Base-by-base conservation (phyloP, 2,888 invertebrate species). In the Drosophila tanythrix region DNA sequence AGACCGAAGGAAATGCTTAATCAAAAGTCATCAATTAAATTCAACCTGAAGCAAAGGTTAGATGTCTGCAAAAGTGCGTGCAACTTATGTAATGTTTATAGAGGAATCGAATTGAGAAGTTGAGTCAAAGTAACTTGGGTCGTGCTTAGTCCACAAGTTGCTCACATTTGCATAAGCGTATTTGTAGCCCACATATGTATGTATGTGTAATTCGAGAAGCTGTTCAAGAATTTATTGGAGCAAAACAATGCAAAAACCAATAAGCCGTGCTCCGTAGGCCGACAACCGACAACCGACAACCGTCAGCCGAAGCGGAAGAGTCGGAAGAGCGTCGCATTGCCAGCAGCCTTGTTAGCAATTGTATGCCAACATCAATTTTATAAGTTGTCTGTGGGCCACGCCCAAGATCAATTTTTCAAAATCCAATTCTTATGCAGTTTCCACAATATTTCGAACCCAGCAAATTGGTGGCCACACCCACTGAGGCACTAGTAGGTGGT, bases 1-100 rank as follows among this genome's bases (percentile, higher is more conserved):
- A 51, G 63, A 57, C 31, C 25, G 46, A 48, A 69, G 51, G 33
- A 21, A 36, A 38, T 27, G 46, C 43, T 35, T 43, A 73, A 67
- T 50, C 40, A 53, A 53, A 67, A 57, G 15, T 57, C 50, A 64
- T 40, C 43, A 55, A 70, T 33, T 38, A 38, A 38, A 63, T 18
- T 46, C 55, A 52, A 21, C 11, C 43, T 6, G 40, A n/a, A 4
- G 0, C n/a, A 40, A 11, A 8, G n/a, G 4, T 40, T 21, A 21
- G 21, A 43, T 21, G 21, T 21, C 21, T 11, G 21, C 11, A 1
- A 21, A 11, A 38, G 27, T 50, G 27, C 36, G 55, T 48, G 35
- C 40, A 51, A 29, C 27, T 50, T 40, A 38, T 52, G n/a, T 11
- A 68, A 43, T 13, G 6, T 27, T 13, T 18, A 46, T 27, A 3